Base-by-base conservation (phyloP, 2,797 vertebrate genomes). In the Pseudocheirus occidentalis region DNA sequence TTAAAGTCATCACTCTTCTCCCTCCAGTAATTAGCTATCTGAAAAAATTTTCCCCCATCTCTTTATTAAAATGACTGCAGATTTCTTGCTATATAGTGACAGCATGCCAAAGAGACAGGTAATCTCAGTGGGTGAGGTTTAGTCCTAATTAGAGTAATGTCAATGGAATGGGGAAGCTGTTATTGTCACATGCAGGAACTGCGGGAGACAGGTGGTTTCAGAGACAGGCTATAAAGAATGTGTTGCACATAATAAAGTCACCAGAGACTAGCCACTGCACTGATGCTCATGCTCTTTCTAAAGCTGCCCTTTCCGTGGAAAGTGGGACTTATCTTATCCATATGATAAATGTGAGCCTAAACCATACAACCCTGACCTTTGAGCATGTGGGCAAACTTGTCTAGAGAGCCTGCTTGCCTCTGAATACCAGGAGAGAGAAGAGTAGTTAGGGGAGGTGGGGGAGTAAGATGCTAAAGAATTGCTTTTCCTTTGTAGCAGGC, bases 161-260 rank as follows among this genome's bases (percentile, higher is more conserved):
- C 90, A 93, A 57, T 87, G 97, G 73, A 58, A 66, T 0, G 2
- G 46, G n/a, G 91, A 92, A 93, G 93, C 92, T 54, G 57, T 92
- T 97, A 90, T 93, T 96, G 96, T 97, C 96, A 98, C 97, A 97
- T 96, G 97, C 97, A 97, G 98, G 94, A 98, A 91, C 94, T 94
- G 55, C 62, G 50, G 91, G 52, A 97, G 98, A 97, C 96, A 97
- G 96, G 97, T 95, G 92, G 92, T 92, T 95, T 97, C 97, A 97
- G 96, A 97, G 94, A 94, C 95, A 93, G 52, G 31, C 93, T 96
- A 31, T 91, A 95, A 97, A 97, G 94, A 96, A 95, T 50, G 93
- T 58, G 95, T 53, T 81, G 81, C 92, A 34, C 40, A 46, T 97
- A 97, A 97, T 96, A 96, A 97, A 97, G 96, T 93, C 98, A 95